Evolutionary conservation across 2,113 vertebrate genomes (phyloP), one percentile per base, ranked within the genome.

Genomic region (Spea bombifrons): DNA sequence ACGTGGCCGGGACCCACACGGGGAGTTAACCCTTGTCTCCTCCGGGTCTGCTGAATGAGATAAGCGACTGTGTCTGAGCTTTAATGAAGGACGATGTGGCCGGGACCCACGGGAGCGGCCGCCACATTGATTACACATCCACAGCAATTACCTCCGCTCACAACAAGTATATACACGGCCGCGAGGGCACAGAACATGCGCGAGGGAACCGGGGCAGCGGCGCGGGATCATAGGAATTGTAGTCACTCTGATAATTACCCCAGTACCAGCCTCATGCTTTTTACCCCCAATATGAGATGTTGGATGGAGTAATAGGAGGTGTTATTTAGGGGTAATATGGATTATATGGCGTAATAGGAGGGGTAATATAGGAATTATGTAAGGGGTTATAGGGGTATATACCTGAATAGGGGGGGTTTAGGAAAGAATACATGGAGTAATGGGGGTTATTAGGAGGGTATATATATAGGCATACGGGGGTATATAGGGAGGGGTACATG

Each of bases 81-180:
- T 30, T 30, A 30, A 30, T 30, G 30, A 30, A 30, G 59, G 71
- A 45, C 67, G 49, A 80, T 68, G 9, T 30, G 7, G 3, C 69
- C 8, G n/a, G 46, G 49, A 66, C 77, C 78, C 65, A 9, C 13
- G 78, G 78, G 71, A 67, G 7, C 5, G 49, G 43, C 70, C 48
- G 70, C 57, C 71, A 74, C 71, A 80, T 80, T 74, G 78, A 80
- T 80, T 80, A 80, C 78, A 80, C 78, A 80, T 80, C 78, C 57
- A 74, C 71, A 68, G 64, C 78, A 80, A 73, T 80, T 80, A 80
- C 78, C 64, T 45, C 16, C 49, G 68, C 61, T 69, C 15, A 8
- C n/a, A 73, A 74, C 78, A 48, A 80, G 70, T 80, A 52, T 80
- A 80, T 80, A 80, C 45, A 1, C 61, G 46, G 46, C 46, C 44